phyloP scores from a whole-genome alignment of 2,113 vertebrate species.

The Triplophysa dalaica region DNA sequence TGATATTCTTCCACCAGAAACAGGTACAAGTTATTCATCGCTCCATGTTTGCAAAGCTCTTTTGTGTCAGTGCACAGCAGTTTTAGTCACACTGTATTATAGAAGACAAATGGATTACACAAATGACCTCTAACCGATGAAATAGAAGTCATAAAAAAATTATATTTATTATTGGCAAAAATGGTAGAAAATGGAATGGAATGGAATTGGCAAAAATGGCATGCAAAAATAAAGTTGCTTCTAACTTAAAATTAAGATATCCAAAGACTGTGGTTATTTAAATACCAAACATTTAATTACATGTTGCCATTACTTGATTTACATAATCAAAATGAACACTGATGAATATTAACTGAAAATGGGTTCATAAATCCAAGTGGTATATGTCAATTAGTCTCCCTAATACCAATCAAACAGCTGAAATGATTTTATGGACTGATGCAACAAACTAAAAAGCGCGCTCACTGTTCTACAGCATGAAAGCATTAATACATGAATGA shows the following conservation, averaged over 20 bases:
- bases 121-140: constrained; percentile 4
- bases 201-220: too few relatives aligned
- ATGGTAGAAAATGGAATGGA: too few relatives aligned
- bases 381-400: neutral
- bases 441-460: constrained; percentile 3
- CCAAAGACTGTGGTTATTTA: neutral
- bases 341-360: neutral
- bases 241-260: neutral
- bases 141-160: neutral
- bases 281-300: neutral
- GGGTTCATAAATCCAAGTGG: too few relatives aligned
- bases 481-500: neutral
- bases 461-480: neutral
- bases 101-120: constrained; percentile 14
- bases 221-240: neutral
- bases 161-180: too few relatives aligned
- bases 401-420: neutral
- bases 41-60: neutral
- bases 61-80: neutral
- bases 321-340: neutral
- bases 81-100: constrained; percentile 19
- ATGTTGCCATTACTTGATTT: neutral
- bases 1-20: constrained; percentile 1
- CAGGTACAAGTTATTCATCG: constrained; percentile 9
- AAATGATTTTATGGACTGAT: neutral